Evolutionary conservation across 2,888 invertebrate genomes (phyloP).

Genomic region (Campoletis raptor): DNA sequence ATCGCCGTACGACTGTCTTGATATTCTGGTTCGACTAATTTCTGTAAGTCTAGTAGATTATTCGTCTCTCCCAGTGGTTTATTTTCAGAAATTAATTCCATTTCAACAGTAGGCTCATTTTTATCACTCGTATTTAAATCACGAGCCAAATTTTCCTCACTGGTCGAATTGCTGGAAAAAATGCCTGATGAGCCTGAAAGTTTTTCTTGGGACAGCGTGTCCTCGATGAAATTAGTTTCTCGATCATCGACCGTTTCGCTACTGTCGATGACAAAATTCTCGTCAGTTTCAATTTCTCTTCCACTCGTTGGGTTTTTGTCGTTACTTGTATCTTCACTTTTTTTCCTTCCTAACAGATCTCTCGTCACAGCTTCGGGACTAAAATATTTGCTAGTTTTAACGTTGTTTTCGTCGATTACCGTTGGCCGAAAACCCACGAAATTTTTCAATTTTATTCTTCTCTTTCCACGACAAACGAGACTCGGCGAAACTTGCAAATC

Average conservation of each 20-base stretch:
- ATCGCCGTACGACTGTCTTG: conserved; percentile 1
- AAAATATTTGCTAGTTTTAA: conserved; percentile 81
- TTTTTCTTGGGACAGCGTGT: conserved; percentile 35
- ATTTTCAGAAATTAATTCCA: neutral
- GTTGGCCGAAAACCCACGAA: conserved; percentile 76
- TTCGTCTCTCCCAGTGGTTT: conserved; percentile 21
- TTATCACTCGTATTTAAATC: neutral
- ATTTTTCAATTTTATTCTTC: conserved; percentile 73
- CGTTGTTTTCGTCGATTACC: conserved; percentile 76
- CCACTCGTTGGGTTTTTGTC: neutral
- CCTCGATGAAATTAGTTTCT: conserved; percentile 32
- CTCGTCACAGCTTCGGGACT: conserved; percentile 48
- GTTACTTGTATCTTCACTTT: conserved; percentile 18
- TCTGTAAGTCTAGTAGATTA: conserved; percentile 26
- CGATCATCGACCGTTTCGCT: conserved; percentile 12
- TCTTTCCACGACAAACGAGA: conserved; percentile 75
- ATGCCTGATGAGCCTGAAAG: conserved; percentile 56
- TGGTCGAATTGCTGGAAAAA: conserved; percentile 33
- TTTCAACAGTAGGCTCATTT: conserved; percentile 11
- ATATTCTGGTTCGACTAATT: conserved; percentile 39
- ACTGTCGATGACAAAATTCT: neutral
- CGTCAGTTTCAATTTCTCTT: neutral
- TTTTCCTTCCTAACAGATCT: conserved; percentile 24
- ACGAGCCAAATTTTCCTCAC: conserved; percentile 19
- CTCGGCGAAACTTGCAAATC: conserved; percentile 78